A percentile compares a stretch with the other conserved stretches of the same genome.
Evolutionary conservation across 2,888 invertebrate genomes (phyloP).

Genomic region (Syritta pipiens): DNA sequence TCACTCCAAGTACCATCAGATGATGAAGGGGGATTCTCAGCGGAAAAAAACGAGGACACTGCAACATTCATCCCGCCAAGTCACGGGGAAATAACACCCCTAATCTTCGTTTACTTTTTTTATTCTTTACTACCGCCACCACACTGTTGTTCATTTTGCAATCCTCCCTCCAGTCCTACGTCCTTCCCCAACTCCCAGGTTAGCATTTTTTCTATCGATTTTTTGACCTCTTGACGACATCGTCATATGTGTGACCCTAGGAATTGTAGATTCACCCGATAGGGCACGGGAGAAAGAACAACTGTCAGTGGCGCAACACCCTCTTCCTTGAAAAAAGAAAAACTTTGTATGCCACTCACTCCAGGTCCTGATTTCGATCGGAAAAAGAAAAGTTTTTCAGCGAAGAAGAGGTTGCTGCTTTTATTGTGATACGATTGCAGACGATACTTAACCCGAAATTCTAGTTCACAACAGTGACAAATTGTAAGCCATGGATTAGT

Average conservation of each 20-base stretch:
- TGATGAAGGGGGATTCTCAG: too few relatives aligned
- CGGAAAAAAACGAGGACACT: neutral
- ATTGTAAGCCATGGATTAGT: slow-evolving; percentile 22
- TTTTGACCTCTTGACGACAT: neutral
- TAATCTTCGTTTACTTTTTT: too few relatives aligned
- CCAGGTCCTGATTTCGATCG: neutral
- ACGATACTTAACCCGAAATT: slow-evolving; percentile 42
- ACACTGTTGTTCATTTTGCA: neutral
- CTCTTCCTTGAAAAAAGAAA: too few relatives aligned
- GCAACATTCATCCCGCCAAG: neutral
- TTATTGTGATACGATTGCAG: slow-evolving; percentile 9
- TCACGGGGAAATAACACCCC: slow-evolving; percentile 1
- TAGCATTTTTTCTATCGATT: slow-evolving; percentile 34
- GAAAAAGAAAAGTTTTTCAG: too few relatives aligned
- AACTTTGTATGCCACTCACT: neutral
- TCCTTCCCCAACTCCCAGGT: too few relatives aligned
- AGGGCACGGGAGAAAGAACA: neutral
- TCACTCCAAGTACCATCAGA: too few relatives aligned
- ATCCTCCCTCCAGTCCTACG: neutral
- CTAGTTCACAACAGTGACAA: slow-evolving; percentile 34
- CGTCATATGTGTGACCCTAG: neutral
- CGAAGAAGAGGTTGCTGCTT: slow-evolving; percentile 2
- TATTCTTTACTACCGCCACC: neutral
- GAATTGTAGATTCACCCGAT: neutral
- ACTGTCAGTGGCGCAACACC: neutral